These are phyloP conservation scores for Coelogynopora nodosa DNA, from an alignment of 2,888 invertebrate genomes.

Conservation along the genomic window DNA sequence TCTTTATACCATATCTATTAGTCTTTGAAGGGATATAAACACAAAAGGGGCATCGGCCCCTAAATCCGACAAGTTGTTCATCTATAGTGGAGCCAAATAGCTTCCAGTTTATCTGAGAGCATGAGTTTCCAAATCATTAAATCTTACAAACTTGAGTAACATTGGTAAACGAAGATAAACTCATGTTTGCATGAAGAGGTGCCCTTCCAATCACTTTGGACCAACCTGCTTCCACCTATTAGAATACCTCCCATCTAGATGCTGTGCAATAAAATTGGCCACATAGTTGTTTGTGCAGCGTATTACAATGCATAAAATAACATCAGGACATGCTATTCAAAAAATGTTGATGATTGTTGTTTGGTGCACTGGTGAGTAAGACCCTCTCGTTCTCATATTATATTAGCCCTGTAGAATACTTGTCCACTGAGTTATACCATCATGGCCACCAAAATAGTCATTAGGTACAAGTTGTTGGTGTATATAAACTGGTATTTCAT, in stretches of 20 bases:
- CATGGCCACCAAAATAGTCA: background rate
- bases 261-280: background rate
- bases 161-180: background rate
- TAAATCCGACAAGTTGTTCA: background rate
- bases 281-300: background rate
- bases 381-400: background rate
- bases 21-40: background rate
- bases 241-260: background rate
- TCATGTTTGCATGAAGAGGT: background rate
- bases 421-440: background rate
- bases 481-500: background rate
- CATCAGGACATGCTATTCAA: background rate
- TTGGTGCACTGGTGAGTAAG: background rate
- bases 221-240: background rate
- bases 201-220: background rate
- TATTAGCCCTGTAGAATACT: background rate
- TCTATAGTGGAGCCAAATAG: background rate
- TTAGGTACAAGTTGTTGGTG: background rate
- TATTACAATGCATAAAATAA: background rate
- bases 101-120: background rate
- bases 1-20: background rate
- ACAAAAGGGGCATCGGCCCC: background rate
- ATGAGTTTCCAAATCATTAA: background rate
- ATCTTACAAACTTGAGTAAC: background rate
- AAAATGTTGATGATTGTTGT: background rate